Base-by-base conservation (phyloP, 2,113 vertebrate genomes). In the Calidris pugnax region DNA sequence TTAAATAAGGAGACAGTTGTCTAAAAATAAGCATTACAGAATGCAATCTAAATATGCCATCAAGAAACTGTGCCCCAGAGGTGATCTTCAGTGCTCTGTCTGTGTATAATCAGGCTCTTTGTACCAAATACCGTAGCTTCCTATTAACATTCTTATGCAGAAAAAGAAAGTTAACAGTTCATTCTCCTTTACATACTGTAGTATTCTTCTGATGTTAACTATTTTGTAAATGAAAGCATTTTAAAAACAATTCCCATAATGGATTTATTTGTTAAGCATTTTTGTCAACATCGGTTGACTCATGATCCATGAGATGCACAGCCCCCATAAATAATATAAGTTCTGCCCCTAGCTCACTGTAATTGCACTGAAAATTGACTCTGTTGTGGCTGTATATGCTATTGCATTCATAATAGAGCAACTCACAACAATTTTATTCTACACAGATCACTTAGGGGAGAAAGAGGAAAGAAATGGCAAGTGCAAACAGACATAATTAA, bases 301-400 rank as follows among this genome's bases (percentile, higher is more conserved):
- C 26, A 80, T 62, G 32, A 62, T 86, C 33, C 28, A 35, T 73
- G n/a, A 86, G 39, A 85, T 47, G 15, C 19, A 75, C 39, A 73
- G 10, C 2, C 4, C 21, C 18, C 15, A 77, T 41, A 83, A 95
- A 92, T 87, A 56, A 83, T 75, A 45, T 24, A 91, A 47, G 15
- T 14, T 55, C 26, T 86, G 35, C n/a, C 72, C 66, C 23, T n/a
- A 86, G 48, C 27, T 95, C 30, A 57, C 7, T 72, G n/a, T 78
- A 69, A 83, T 91, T 88, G 57, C 14, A 60, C 27, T 87, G 56
- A 88, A 82, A 89, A 96, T 89, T 81, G 30, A 45, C 60, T 95
- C 64, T 86, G 43, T 32, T 66, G 12, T 28, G 10, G 14, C 60
- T 94, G 51, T 68, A n/a, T 63, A 45, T 69, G 51, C 30, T 80